These are phyloP conservation scores for Thera obeliscata DNA, from an alignment of 2,888 invertebrate genomes.

Conservation along the genomic window DNA sequence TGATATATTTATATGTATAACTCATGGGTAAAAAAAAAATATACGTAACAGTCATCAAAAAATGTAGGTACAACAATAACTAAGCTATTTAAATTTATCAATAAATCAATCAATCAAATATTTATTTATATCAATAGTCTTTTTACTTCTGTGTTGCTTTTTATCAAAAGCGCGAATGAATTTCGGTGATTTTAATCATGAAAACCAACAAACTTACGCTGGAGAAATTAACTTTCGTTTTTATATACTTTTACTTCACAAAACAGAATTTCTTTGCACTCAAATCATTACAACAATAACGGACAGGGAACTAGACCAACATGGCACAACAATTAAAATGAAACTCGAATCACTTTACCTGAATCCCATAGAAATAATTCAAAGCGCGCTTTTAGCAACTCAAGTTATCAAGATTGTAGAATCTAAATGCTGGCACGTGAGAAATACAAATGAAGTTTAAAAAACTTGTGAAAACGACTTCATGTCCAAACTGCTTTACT, in stretches of 20 bases:
- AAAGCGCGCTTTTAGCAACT: conserved; percentile 51
- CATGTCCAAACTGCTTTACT: no score
- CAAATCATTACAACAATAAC: conserved; percentile 45
- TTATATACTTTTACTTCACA: conserved; percentile 40
- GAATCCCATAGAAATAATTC: conserved; percentile 62
- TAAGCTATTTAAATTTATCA: no score
- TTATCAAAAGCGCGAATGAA: no score
- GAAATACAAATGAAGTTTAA: conserved; percentile 34
- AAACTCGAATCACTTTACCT: conserved; percentile 53
- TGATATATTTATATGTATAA: no score
- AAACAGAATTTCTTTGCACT: conserved; percentile 42
- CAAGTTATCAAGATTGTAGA: conserved; percentile 52
- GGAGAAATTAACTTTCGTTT: conserved; percentile 44
- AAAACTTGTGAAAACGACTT: no score
- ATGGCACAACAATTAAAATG: conserved; percentile 59
- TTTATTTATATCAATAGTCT: no score
- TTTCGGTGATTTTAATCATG: not conserved
- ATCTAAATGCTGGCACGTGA: conserved; percentile 56
- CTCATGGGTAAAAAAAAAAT: no score
- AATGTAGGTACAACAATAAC: no score
- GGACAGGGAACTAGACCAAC: conserved; percentile 56
- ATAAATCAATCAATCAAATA: no score
- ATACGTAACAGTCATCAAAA: no score
- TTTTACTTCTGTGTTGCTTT: no score
- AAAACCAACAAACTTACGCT: not conserved